Conservation (phyloP, 2,797 vertebrate species). For the Todus mexicanus region DNA sequence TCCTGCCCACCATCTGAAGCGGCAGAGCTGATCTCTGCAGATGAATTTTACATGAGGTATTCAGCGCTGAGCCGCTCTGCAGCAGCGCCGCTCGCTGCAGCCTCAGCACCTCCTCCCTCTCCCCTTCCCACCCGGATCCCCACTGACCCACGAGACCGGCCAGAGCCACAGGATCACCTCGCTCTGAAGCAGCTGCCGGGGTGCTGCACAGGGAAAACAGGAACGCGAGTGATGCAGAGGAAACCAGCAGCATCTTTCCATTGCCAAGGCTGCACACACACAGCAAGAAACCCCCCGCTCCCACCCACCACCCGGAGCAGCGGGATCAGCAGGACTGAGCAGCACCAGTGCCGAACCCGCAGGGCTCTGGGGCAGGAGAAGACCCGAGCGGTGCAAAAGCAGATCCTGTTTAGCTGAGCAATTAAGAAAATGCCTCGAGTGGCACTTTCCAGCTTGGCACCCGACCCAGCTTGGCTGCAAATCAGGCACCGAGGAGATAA, state of each 20-base stretch:
- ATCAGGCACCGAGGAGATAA: background rate
- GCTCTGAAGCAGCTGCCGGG: background rate
- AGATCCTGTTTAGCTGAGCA: background rate
- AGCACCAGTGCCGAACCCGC: background rate
- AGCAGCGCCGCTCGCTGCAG: background rate
- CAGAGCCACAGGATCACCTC: fast-evolving
- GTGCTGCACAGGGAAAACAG: background rate
- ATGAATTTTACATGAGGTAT: constrained; percentile 28
- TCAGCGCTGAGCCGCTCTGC: background rate
- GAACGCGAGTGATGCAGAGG: fast-evolving
- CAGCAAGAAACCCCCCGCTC: background rate
- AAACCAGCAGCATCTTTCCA: background rate
- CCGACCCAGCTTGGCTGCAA: background rate
- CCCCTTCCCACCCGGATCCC: background rate
- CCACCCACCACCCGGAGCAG: background rate
- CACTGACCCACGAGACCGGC: background rate
- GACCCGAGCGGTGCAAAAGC: background rate
- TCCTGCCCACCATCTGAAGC: background rate
- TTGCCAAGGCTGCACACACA: background rate
- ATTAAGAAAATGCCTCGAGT: constrained; percentile 28
- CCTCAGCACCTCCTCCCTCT: background rate
- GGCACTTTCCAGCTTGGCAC: constrained; percentile 25
- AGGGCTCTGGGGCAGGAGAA: background rate
- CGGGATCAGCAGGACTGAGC: background rate
- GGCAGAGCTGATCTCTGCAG: background rate